Evolutionary conservation across 2,113 vertebrate species (phyloP).

Genomic region (Hassar affinis): DNA sequence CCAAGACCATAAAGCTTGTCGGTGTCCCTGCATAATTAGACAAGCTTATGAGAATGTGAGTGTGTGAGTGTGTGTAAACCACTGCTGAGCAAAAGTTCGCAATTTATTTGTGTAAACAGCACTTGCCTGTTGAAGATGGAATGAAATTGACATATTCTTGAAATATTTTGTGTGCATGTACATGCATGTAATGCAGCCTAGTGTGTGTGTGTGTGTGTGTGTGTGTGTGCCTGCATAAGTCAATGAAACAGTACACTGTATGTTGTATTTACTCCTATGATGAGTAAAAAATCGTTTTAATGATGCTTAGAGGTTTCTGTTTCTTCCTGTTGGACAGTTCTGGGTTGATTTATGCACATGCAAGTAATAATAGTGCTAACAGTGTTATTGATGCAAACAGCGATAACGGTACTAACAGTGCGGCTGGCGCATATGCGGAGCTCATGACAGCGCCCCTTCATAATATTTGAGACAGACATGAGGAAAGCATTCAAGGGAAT

Average conservation of each 20-base stretch:
- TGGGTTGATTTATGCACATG: background rate
- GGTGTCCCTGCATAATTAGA: constrained; percentile 44
- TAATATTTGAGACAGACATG: no score
- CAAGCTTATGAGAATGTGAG: constrained; percentile 22
- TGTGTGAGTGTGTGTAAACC: constrained; percentile 23
- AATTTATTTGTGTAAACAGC: constrained; percentile 29
- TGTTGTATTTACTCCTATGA: no score
- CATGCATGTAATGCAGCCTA: background rate
- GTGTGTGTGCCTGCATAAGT: background rate
- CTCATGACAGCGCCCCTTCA: no score
- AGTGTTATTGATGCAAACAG: no score
- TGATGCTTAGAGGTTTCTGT: background rate
- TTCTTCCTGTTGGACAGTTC: background rate
- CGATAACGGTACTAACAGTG: no score
- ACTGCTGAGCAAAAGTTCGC: constrained; percentile 21
- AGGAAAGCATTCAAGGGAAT: no score
- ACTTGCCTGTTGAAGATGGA: constrained; percentile 11
- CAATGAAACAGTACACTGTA: background rate
- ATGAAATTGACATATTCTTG: background rate
- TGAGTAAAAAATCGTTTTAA: background rate
- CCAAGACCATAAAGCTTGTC: constrained; percentile 9
- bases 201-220: background rate
- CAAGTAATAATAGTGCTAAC: no score
- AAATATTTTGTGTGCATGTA: background rate
- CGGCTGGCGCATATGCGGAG: no score